phyloP scores from a whole-genome alignment of 2,888 invertebrate species.

The Philaethria dido region DNA sequence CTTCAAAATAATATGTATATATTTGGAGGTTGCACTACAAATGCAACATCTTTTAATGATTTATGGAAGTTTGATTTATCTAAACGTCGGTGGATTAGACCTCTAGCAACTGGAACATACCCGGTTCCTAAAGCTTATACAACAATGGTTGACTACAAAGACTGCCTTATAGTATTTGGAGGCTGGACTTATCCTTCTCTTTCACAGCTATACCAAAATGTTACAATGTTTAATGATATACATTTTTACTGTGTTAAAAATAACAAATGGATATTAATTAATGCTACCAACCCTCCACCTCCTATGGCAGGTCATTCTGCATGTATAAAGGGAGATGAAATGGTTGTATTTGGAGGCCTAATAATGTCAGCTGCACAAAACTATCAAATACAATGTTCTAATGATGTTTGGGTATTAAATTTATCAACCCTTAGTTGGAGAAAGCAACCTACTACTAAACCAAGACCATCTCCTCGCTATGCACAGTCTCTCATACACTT shows the following conservation, averaged over 20 bases:
- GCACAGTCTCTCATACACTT: slow-evolving; percentile 96
- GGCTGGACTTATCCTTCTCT: slow-evolving; percentile 97
- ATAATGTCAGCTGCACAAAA: slow-evolving; percentile 80
- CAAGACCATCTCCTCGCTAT: slow-evolving; percentile 92
- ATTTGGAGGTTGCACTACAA: slow-evolving; percentile 97
- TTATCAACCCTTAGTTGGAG: slow-evolving; percentile 90
- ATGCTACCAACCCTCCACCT: slow-evolving; percentile 88
- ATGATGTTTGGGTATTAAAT: slow-evolving; percentile 95
- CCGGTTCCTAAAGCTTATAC: slow-evolving; percentile 98
- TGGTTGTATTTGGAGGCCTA: slow-evolving; percentile 92
- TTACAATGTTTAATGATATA: slow-evolving; percentile 95
- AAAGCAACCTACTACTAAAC: slow-evolving; percentile 87
- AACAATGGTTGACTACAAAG: slow-evolving; percentile 93
- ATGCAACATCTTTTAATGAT: slow-evolving; percentile 98
- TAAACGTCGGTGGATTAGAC: slow-evolving; percentile 92
- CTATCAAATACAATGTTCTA: slow-evolving; percentile 84
- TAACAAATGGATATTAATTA: slow-evolving; percentile 91
- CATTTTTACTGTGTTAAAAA: slow-evolving; percentile 92
- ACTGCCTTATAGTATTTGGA: slow-evolving; percentile 94
- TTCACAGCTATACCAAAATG: slow-evolving; percentile 92
- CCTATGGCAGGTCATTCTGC: slow-evolving; percentile 97
- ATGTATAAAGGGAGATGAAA: slow-evolving; percentile 90
- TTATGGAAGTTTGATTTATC: slow-evolving; percentile 96
- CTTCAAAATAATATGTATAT: slow-evolving; percentile 95
- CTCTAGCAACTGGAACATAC: slow-evolving; percentile 92